phyloP scores from a whole-genome alignment of 92 coral and sea anemone species.

The Parazoanthus atlanticus region DNA sequence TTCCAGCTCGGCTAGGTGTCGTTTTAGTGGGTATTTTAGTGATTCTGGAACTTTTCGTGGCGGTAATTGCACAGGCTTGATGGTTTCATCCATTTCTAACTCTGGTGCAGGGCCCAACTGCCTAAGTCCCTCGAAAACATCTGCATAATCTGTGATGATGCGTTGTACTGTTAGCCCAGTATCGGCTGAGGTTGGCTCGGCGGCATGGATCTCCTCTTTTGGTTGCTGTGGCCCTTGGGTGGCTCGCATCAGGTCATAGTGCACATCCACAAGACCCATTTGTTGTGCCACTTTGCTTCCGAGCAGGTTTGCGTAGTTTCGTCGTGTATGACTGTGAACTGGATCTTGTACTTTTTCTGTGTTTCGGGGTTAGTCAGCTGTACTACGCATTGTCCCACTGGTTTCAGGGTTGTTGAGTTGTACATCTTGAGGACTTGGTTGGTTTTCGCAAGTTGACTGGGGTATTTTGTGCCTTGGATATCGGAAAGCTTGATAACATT shows the following conservation, averaged over 20 bases:
- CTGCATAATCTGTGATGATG: background rate
- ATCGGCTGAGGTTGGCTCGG: background rate
- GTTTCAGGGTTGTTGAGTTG: constrained; percentile 42
- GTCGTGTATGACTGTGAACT: constrained; percentile 4
- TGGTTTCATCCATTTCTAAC: background rate
- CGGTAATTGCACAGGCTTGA: constrained; percentile 17
- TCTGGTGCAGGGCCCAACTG: background rate
- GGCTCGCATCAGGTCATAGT: background rate
- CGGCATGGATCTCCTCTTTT: background rate
- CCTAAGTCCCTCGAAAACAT: constrained; percentile 20
- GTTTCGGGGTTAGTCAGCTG: constrained; percentile 28
- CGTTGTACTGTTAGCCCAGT: background rate
- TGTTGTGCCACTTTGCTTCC: constrained; percentile 30
- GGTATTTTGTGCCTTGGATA: constrained; percentile 15
- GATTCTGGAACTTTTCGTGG: constrained; percentile 34
- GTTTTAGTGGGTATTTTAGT: constrained; percentile 24
- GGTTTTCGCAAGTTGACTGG: background rate
- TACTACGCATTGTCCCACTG: constrained; percentile 29
- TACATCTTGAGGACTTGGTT: constrained; percentile 43
- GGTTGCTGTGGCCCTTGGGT: background rate
- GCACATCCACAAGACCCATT: background rate
- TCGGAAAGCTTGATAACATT: constrained; percentile 23
- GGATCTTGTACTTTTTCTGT: constrained; percentile 17
- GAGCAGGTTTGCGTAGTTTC: background rate
- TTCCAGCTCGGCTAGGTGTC: constrained; percentile 40